These are phyloP conservation scores for Ennomos fuscantarius DNA, from an alignment of 2,888 invertebrate species.

Conservation along the genomic window DNA sequence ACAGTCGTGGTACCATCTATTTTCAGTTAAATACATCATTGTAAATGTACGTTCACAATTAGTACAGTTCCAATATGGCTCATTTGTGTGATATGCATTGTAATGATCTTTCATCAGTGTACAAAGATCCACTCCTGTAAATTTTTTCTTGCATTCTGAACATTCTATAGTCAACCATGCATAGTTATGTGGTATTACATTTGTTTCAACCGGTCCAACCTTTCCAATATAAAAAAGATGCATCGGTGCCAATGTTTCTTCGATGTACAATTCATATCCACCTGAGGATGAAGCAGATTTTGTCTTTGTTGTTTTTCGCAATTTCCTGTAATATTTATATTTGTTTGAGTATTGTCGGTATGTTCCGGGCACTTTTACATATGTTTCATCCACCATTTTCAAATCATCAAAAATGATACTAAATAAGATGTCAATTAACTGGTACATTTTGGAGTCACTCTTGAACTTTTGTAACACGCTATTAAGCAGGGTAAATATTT, in stretches of 20 bases:
- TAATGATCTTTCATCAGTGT: conserved; percentile 50
- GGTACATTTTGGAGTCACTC: background rate
- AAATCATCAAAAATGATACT: conserved; percentile 44
- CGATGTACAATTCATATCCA: conserved; percentile 56
- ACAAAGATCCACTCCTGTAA: conserved; percentile 35
- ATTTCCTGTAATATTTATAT: conserved; percentile 58
- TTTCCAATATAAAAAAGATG: conserved; percentile 41
- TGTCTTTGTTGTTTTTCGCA: conserved; percentile 43
- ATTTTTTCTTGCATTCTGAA: conserved; percentile 45
- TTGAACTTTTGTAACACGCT: background rate
- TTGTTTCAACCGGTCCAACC: background rate
- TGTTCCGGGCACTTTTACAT: conserved; percentile 30
- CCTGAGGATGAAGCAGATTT: background rate
- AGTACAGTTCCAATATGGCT: conserved; percentile 57
- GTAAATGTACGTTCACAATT: conserved; percentile 11
- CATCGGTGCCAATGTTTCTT: conserved; percentile 55
- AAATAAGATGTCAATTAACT: conserved; percentile 25
- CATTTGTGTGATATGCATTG: conserved; percentile 47
- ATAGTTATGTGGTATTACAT: background rate
- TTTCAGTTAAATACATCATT: conserved; percentile 5
- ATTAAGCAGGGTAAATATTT: conserved; percentile 1
- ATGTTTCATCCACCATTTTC: background rate
- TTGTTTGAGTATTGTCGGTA: conserved; percentile 47
- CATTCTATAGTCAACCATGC: conserved; percentile 57
- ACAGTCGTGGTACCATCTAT: conserved; percentile 13